Evolutionary conservation across 2,888 invertebrate genomes (phyloP).

Genomic region (Metopia argyrocephala): DNA sequence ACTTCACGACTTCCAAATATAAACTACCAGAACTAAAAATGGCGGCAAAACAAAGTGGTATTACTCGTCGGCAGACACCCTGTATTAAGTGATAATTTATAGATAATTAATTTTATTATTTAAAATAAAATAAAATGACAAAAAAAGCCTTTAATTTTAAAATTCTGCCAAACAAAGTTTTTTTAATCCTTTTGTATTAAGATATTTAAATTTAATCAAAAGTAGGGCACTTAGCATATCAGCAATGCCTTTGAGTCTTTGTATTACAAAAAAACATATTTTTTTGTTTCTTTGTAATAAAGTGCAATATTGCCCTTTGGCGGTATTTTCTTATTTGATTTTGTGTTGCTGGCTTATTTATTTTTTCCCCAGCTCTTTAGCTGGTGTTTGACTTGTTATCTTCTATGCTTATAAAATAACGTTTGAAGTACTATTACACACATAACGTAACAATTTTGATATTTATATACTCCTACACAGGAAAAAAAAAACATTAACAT

Average conservation of each 20-base stretch:
- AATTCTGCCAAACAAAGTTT: too few relatives aligned
- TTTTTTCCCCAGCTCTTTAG: background rate
- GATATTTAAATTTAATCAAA: too few relatives aligned
- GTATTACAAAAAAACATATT: background rate
- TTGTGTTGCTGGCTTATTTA: conserved; percentile 17
- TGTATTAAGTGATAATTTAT: too few relatives aligned
- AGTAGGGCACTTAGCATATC: background rate
- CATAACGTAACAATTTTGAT: background rate
- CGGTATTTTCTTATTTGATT: conserved; percentile 24
- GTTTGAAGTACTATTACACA: background rate
- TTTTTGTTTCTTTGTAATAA: too few relatives aligned
- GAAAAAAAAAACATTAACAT: background rate
- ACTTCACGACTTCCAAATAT: too few relatives aligned
- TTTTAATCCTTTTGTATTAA: too few relatives aligned
- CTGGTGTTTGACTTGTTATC: background rate
- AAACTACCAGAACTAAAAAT: too few relatives aligned
- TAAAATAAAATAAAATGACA: too few relatives aligned
- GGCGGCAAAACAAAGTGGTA: too few relatives aligned
- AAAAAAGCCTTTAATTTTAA: too few relatives aligned
- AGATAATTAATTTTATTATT: too few relatives aligned
- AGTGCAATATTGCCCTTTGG: conserved; percentile 3
- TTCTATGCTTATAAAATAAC: conserved; percentile 4
- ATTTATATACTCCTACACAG: background rate
- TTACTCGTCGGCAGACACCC: too few relatives aligned
- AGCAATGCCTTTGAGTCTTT: background rate